phyloP scores from a whole-genome alignment of 2,113 vertebrate genomes.

The Pelecanus crispus region DNA sequence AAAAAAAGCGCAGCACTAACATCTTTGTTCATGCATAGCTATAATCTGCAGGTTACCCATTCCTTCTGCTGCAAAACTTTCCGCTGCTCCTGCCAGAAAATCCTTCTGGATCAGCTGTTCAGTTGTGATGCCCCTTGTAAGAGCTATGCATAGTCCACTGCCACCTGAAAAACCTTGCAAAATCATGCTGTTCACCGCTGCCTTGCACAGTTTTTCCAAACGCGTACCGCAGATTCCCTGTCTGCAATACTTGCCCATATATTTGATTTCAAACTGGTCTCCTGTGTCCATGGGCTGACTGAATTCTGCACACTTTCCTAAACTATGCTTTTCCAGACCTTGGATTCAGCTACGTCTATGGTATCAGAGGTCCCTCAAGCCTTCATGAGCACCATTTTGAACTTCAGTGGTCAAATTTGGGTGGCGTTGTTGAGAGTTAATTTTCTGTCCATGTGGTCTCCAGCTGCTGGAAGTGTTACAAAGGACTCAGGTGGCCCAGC shows the following conservation, averaged over 20 bases:
- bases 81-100: background rate
- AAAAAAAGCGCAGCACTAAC: background rate
- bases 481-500: background rate
- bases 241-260: background rate
- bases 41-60: background rate
- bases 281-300: background rate
- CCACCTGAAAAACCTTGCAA: background rate
- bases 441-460: background rate
- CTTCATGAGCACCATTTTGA: background rate
- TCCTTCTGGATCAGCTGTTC: background rate
- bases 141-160: background rate
- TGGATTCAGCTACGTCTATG: background rate
- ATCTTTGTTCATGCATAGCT: background rate
- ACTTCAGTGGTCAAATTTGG: background rate
- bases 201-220: background rate
- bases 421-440: background rate
- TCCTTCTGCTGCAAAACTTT: background rate
- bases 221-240: fast-evolving
- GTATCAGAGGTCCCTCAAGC: background rate
- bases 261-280: background rate
- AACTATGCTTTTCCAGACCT: background rate
- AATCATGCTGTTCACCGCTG: background rate
- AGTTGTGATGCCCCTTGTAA: background rate
- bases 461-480: background rate
- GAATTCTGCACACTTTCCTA: background rate